Conservation (phyloP, 2,888 invertebrate species). For the Tinea pellionella region DNA sequence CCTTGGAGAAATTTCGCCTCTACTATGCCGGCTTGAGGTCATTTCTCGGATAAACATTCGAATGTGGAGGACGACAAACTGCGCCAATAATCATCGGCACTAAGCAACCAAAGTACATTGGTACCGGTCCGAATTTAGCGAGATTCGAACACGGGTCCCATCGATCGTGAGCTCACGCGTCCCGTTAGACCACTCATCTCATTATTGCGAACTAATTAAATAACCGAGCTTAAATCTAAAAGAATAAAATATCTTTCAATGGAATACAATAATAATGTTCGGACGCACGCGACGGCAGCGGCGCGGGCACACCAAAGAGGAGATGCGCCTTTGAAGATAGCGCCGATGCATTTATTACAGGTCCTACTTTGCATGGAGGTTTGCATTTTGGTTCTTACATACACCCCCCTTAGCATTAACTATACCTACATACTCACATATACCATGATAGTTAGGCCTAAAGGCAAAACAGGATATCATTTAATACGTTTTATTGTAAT, state of each 20-base stretch:
- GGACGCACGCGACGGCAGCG: constrained; percentile 37
- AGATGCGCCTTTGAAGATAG: constrained; percentile 65
- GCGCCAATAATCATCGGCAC: too few relatives aligned
- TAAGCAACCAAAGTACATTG: too few relatives aligned
- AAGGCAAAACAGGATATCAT: neutral
- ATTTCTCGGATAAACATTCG: too few relatives aligned
- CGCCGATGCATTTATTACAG: constrained; percentile 62
- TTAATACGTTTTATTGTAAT: neutral
- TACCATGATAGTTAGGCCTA: neutral
- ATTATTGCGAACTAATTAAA: too few relatives aligned
- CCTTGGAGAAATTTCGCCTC: too few relatives aligned
- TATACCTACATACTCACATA: neutral
- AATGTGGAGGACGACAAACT: too few relatives aligned
- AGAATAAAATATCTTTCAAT: constrained; percentile 23
- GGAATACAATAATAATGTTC: constrained; percentile 17
- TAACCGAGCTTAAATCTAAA: too few relatives aligned
- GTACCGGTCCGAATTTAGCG: too few relatives aligned
- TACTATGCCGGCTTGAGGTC: too few relatives aligned
- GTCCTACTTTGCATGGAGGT: constrained; percentile 42
- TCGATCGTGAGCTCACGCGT: too few relatives aligned
- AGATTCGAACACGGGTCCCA: too few relatives aligned
- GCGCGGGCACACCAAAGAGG: constrained; percentile 37
- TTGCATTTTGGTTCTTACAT: constrained; percentile 15
- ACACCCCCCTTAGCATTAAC: neutral
- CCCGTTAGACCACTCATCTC: too few relatives aligned